Evolutionary conservation across 2,113 vertebrate species (phyloP).

Genomic region (Toxotes jaculatrix): DNA sequence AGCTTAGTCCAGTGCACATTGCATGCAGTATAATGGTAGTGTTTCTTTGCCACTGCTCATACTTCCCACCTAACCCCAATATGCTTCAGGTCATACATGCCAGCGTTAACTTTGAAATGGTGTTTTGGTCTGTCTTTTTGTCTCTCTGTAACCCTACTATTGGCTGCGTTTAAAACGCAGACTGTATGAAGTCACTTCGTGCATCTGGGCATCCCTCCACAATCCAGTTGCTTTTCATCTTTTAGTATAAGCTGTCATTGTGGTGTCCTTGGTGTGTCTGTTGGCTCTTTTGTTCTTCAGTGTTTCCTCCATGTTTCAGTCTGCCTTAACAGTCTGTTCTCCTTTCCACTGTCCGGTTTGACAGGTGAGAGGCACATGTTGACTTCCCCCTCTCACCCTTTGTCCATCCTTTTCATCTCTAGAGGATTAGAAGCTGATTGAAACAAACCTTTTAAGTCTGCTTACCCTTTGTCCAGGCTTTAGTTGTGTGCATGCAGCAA

Average conservation of each 20-base stretch:
- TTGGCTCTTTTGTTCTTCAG: conserved; percentile 9
- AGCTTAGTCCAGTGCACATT: not conserved
- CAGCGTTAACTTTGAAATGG: not conserved
- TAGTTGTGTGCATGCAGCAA: conserved; percentile 21
- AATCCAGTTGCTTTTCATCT: conserved; percentile 42
- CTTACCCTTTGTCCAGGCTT: conserved; percentile 21
- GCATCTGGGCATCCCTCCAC: conserved; percentile 30
- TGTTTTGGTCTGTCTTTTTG: not conserved
- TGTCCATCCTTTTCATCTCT: conserved; percentile 15
- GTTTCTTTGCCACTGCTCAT: not conserved
- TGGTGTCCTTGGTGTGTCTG: conserved; percentile 27
- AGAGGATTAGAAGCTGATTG: conserved; percentile 11
- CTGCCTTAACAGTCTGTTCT: conserved; percentile 8
- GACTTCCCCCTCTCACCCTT: not conserved
- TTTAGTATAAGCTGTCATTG: conserved; percentile 50
- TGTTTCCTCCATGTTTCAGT: not conserved
- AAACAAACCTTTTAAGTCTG: conserved; percentile 38
- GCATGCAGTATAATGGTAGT: not conserved
- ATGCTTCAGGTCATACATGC: not conserved
- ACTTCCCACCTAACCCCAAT: not conserved
- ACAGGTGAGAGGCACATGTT: conserved; percentile 30
- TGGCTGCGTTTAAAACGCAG: conserved; percentile 14
- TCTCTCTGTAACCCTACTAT: not conserved
- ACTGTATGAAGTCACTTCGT: conserved; percentile 35
- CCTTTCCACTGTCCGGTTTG: not conserved